Base-by-base conservation (phyloP, 2,888 invertebrate genomes). In the Thereva nobilitata region DNA sequence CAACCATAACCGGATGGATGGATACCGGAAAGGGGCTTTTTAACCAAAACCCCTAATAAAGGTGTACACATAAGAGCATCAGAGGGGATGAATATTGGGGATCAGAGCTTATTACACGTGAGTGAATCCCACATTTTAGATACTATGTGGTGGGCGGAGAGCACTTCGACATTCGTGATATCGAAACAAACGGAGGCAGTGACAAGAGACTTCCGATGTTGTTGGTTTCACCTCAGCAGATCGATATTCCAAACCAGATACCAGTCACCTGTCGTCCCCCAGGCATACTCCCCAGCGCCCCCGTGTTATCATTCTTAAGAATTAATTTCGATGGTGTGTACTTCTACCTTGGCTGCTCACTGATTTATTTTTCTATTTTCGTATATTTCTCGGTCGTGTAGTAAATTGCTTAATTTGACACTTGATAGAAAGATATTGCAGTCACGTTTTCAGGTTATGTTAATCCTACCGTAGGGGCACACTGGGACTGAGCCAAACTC, bases 371-470 rank as follows among this genome's bases (percentile, higher is more conserved):
- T 61, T 61, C 61, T 50, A 50, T 61, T 61, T 61, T 61, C 50
- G 50, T 37, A 61, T 50, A 61, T 61, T 61, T 61, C 50, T 61
- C 9, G 40, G 50, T 61, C 23, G 50, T 50, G n/a, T 35, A 45
- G 54, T 53, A 68, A 65, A 65, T 68, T 68, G 54, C 65, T 65
- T 65, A 68, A 68, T 68, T 68, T 68, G 68, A 68, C 68, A 65
- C 44, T 65, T 65, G 68, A 65, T 59, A 40, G 68, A 68, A 68
- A 68, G 65, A 45, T 68, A 59, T 68, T 65, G 53, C 54, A 59
- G 68, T 65, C 68, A 68, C 68, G 68, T 68, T 57, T 57, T 35
- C 61, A 54, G 65, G 59, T 68, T 64, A 68, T 68, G 68, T 61
- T 68, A 68, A 68, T 68, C 57, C 41, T 40, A 44, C 52, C 45